phyloP scores from a whole-genome alignment of 2,797 vertebrate species.

The Pampus argenteus region DNA sequence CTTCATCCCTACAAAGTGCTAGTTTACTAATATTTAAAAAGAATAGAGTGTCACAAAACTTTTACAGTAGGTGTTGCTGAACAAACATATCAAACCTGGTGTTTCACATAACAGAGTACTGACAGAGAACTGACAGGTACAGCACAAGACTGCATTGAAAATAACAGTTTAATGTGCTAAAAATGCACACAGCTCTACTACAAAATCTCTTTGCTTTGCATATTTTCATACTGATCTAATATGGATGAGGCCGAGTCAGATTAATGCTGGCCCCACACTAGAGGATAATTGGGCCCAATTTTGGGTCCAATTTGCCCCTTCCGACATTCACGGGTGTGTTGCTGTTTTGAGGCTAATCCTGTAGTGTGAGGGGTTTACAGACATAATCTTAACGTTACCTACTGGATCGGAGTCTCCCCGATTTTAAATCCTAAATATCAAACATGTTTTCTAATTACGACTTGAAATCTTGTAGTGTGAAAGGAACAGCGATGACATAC shows the following conservation, averaged over 20 bases:
- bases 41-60: conserved; percentile 24
- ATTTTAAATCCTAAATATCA: no score
- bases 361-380: no score
- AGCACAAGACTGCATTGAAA: background rate
- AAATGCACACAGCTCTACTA: background rate
- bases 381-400: no score
- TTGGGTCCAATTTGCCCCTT: no score
- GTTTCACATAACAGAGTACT: conserved; percentile 6
- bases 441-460: no score
- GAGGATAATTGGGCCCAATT: no score
- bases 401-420: no score
- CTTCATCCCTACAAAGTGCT: conserved; percentile 26
- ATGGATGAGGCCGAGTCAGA: background rate
- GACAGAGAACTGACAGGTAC: background rate
- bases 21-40: conserved; percentile 23
- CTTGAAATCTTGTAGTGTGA: no score
- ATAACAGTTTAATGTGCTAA: background rate
- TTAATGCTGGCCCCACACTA: no score
- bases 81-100: conserved; percentile 12
- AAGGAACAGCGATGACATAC: no score
- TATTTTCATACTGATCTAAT: background rate
- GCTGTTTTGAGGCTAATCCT: no score
- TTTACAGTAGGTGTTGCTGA: conserved; percentile 12
- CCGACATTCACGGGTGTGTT: no score
- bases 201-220: background rate